phyloP scores from a whole-genome alignment of 2,888 invertebrate genomes.

The Drosophila heteroneura region DNA sequence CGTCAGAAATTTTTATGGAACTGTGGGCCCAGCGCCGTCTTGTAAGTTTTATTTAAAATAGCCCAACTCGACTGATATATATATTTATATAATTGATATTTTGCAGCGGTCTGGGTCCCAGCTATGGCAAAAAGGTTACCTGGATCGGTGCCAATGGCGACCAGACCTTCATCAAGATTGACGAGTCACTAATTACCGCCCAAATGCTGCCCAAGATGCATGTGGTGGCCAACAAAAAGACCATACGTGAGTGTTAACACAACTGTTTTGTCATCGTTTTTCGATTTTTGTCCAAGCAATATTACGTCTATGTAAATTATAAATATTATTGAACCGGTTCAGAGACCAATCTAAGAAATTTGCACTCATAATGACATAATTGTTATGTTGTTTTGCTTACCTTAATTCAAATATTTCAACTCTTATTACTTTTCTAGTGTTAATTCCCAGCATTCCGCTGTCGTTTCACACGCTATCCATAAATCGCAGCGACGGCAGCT shows the following conservation, averaged over 20 bases:
- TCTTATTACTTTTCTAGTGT: constrained; percentile 86
- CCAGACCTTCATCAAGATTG: constrained; percentile 96
- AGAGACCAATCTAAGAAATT: no score
- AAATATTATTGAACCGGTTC: not conserved
- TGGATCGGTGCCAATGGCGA: constrained; percentile 98
- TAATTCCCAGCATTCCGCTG: constrained; percentile 92
- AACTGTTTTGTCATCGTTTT: no score
- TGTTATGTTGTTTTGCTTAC: not conserved
- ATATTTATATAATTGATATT: not conserved
- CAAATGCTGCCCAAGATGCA: constrained; percentile 94
- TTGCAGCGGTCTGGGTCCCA: constrained; percentile 89
- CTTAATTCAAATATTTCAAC: not conserved
- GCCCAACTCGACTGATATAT: not conserved
- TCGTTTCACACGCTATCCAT: constrained; percentile 95
- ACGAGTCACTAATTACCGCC: constrained; percentile 96
- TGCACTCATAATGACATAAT: no score
- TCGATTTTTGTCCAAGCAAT: not conserved
- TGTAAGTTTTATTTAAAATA: constrained; percentile 69
- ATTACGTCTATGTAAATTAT: not conserved
- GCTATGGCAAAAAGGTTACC: constrained; percentile 94
- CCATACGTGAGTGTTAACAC: constrained; percentile 88
- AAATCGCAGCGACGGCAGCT: constrained; percentile 94
- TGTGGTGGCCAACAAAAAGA: constrained; percentile 94
- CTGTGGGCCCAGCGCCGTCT: constrained; percentile 84
- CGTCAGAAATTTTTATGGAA: constrained; percentile 85